These are phyloP conservation scores for Manduca sexta DNA, from an alignment of 1,140 invertebrate species.

Conservation along the genomic window DNA sequence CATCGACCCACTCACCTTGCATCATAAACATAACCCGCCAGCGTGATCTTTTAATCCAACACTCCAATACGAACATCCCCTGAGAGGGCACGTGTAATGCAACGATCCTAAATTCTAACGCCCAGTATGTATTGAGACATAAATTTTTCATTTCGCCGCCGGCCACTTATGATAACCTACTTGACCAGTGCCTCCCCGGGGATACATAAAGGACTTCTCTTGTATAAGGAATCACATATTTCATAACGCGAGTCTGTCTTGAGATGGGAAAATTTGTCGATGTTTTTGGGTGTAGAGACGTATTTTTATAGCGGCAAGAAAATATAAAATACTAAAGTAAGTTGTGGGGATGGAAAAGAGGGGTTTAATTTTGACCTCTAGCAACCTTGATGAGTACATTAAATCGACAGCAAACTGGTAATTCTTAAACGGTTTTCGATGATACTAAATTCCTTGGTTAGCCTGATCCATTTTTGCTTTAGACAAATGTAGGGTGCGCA, in stretches of 20 bases:
- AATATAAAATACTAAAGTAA: no score
- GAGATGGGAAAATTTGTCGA: slow-evolving; percentile 30
- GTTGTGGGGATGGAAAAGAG: no score
- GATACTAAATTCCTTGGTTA: no score
- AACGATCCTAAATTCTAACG: slow-evolving; percentile 31
- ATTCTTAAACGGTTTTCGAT: no score
- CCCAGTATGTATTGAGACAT: slow-evolving; percentile 62
- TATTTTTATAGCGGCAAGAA: no score
- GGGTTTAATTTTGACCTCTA: no score
- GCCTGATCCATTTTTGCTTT: no score
- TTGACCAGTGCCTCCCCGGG: slow-evolving; percentile 52
- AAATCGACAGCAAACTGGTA: no score
- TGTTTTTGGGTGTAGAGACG: background rate
- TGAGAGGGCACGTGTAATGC: slow-evolving; percentile 36
- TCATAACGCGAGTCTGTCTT: slow-evolving; percentile 49
- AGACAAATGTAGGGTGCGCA: no score
- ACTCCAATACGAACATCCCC: slow-evolving; percentile 21
- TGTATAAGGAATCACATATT: slow-evolving; percentile 71
- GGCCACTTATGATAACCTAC: slow-evolving; percentile 60
- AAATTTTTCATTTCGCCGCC: slow-evolving; percentile 64
- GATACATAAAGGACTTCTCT: slow-evolving; percentile 70
- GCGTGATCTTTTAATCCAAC: slow-evolving; percentile 13
- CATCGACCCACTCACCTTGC: no score
- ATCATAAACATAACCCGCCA: no score
- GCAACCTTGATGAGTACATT: no score